Conservation (phyloP, 2,888 invertebrate genomes). For the Strigamia transsilvanica region DNA sequence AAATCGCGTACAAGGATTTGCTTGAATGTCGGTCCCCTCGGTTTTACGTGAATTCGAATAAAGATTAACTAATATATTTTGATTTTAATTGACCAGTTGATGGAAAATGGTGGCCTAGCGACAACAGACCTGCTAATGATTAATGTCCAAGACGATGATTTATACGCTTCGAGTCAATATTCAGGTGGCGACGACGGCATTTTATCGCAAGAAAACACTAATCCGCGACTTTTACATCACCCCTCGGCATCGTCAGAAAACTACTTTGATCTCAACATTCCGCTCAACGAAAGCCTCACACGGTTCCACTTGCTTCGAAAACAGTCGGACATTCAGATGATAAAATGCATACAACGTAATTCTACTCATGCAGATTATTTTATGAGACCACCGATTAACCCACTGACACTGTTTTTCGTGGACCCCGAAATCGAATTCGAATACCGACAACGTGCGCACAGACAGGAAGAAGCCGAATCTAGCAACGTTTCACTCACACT, state of each 20-base stretch:
- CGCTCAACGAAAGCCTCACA: conserved; percentile 60
- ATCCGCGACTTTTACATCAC: not conserved
- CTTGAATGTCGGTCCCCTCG: no score
- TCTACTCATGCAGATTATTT: conserved; percentile 85
- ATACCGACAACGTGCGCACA: conserved; percentile 84
- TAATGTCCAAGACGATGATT: conserved; percentile 67
- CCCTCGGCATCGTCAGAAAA: conserved; percentile 6
- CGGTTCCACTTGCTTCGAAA: conserved; percentile 73
- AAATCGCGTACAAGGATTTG: no score
- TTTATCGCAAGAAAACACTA: not conserved
- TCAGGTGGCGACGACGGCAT: conserved; percentile 68
- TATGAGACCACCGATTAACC: conserved; percentile 82
- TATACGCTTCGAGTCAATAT: conserved; percentile 86
- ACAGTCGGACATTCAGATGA: conserved; percentile 87
- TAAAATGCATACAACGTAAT: conserved; percentile 78
- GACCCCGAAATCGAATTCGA: conserved; percentile 80
- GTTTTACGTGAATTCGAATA: not conserved
- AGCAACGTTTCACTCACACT: no score
- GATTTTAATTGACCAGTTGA: not conserved
- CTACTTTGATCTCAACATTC: conserved; percentile 57
- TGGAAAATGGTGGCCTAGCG: conserved; percentile 26
- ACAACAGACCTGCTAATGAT: conserved; percentile 8
- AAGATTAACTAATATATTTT: conserved; percentile 5
- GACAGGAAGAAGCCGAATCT: conserved; percentile 70
- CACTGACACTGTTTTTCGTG: conserved; percentile 82